phyloP scores from a whole-genome alignment of 2,888 invertebrate species.

The Diogma glabrata region DNA sequence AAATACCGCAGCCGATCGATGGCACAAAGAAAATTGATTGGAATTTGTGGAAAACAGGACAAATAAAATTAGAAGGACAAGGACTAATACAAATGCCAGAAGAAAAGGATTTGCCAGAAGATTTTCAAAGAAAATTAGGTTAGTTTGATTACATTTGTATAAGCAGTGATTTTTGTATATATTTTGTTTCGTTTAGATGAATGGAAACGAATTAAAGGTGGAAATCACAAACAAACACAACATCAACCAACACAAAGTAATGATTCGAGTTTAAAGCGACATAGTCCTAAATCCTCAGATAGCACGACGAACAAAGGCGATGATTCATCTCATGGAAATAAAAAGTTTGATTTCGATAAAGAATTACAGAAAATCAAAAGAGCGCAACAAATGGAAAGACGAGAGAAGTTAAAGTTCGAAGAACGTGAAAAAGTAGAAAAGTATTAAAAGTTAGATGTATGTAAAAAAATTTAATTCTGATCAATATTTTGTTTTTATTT shows the following conservation, averaged over 20 bases:
- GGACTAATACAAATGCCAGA: constrained; percentile 42
- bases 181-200: constrained; percentile 44
- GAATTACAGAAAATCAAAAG: constrained; percentile 46
- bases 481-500: too few species aligned
- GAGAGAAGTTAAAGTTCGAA: constrained; percentile 48
- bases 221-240: constrained; percentile 41
- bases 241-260: constrained; percentile 34
- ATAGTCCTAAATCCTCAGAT: background rate
- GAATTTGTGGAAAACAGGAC: constrained; percentile 47
- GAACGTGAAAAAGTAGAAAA: constrained; percentile 50
- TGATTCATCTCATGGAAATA: constrained; percentile 28
- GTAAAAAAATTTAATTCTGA: background rate
- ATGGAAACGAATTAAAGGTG: constrained; percentile 66
- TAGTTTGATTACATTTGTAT: too few species aligned
- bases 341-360: constrained; percentile 46
- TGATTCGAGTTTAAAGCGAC: constrained; percentile 27
- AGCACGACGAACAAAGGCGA: constrained; percentile 6
- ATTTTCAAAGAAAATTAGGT: constrained; percentile 72
- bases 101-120: constrained; percentile 60
- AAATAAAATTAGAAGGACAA: constrained; percentile 33
- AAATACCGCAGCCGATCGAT: constrained; percentile 24
- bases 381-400: constrained; percentile 48
- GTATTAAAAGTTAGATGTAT: too few species aligned
- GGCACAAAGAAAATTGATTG: constrained; percentile 43
- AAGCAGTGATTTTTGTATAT: too few species aligned